phyloP scores from a whole-genome alignment of 2,113 vertebrate genomes.

The Saccopteryx leptura region DNA sequence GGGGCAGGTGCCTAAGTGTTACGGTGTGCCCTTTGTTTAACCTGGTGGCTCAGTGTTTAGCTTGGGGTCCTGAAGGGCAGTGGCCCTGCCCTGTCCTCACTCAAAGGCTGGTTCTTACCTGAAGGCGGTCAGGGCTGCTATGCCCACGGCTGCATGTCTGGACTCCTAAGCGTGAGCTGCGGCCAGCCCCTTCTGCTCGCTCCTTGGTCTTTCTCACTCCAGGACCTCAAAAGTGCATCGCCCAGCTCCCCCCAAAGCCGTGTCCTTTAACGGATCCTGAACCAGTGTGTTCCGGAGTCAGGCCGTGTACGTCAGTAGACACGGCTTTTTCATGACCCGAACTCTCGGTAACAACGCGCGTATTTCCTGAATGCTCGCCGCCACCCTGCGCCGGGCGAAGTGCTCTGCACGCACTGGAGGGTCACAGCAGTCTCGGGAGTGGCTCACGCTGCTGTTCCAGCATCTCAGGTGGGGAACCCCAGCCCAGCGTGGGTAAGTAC shows the following conservation, averaged over 20 bases:
- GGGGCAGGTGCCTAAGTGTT: too few species aligned
- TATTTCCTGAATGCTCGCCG: fast-evolving
- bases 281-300: background rate
- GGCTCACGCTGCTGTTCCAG: fast-evolving
- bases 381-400: background rate
- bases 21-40: background rate
- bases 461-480: background rate
- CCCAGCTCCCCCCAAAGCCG: background rate
- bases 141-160: fast-evolving
- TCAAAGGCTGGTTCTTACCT: background rate
- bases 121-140: fast-evolving
- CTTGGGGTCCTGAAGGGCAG: background rate
- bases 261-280: background rate
- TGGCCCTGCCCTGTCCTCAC: background rate
- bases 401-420: background rate
- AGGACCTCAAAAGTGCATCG: background rate
- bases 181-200: background rate
- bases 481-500: background rate
- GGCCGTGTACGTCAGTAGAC: background rate
- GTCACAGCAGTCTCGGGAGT: background rate
- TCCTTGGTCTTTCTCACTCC: background rate
- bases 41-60: background rate
- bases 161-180: background rate
- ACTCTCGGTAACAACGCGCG: background rate
- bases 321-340: background rate